phyloP scores from a whole-genome alignment of 2,113 vertebrate genomes.

The Sclerurus mexicanus region DNA sequence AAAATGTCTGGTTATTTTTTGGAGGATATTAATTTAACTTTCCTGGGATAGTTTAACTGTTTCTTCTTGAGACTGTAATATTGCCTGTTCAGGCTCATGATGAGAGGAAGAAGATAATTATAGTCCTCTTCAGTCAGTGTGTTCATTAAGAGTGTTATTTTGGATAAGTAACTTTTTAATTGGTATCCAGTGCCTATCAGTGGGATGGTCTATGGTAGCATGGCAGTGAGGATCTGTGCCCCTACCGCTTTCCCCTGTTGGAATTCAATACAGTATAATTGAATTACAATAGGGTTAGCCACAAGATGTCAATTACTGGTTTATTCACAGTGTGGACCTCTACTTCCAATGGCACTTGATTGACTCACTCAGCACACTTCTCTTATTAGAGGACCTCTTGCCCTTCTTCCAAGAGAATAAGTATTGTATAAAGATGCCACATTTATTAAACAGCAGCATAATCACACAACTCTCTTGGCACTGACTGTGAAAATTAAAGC shows the following conservation, averaged over 20 bases:
- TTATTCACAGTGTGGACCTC: neutral
- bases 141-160: slow-evolving; percentile 60
- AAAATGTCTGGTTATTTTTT: neutral
- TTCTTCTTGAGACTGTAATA: neutral
- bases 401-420: neutral
- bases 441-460: slow-evolving; percentile 29
- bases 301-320: slow-evolving; percentile 41
- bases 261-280: slow-evolving; percentile 62
- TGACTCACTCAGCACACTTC: neutral
- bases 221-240: neutral
- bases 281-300: slow-evolving; percentile 45
- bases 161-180: slow-evolving; percentile 61
- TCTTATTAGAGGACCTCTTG: neutral
- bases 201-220: neutral
- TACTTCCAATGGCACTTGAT: neutral
- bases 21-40: slow-evolving; percentile 12
- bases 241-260: neutral
- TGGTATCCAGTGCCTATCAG: slow-evolving; percentile 29
- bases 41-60: neutral
- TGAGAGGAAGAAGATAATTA: slow-evolving; percentile 51
- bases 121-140: slow-evolving; percentile 34
- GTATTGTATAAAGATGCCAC: neutral
- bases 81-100: neutral
- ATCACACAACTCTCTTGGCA: neutral
- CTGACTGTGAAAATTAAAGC: slow-evolving; percentile 7